Conservation (phyloP, 2,113 vertebrate species). For the Motacilla tschutschensis region DNA sequence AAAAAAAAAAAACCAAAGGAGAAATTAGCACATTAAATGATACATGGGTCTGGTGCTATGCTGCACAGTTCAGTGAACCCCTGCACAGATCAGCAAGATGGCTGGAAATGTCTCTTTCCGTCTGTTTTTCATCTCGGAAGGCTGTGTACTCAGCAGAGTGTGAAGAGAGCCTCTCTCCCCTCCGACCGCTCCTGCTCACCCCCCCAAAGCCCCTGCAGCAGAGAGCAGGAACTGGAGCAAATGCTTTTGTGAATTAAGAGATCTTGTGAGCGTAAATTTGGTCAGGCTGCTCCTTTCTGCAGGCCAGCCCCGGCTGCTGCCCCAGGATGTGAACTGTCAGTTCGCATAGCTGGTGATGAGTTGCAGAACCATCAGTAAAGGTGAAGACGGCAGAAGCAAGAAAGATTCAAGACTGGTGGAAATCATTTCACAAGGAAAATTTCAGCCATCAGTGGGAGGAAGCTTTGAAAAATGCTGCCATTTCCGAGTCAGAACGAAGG, state of each 20-base stretch:
- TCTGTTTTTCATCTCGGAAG: constrained; percentile 83
- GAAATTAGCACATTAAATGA: constrained; percentile 62
- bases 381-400: constrained; percentile 90
- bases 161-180: constrained; percentile 82
- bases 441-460: constrained; percentile 79
- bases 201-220: constrained; percentile 83
- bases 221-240: constrained; percentile 94
- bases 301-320: constrained; percentile 86
- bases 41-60: constrained; percentile 70
- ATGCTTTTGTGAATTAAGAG: constrained; percentile 97
- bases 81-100: constrained; percentile 75
- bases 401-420: constrained; percentile 81
- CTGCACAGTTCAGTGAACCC: constrained; percentile 76
- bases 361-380: constrained; percentile 93
- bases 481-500: constrained; percentile 83
- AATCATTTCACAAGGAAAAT: constrained; percentile 85
- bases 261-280: constrained; percentile 85
- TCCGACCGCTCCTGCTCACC: constrained; percentile 70
- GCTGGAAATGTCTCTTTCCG: constrained; percentile 80
- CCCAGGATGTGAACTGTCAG: constrained; percentile 97
- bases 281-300: constrained; percentile 91
- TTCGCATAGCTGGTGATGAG: constrained; percentile 94
- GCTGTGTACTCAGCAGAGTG: constrained; percentile 85
- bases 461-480: constrained; percentile 81
- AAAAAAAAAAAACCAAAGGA: neutral